These are phyloP conservation scores for Lepus americanus DNA, from an alignment of 2,113 vertebrate genomes.

Conservation along the genomic window DNA sequence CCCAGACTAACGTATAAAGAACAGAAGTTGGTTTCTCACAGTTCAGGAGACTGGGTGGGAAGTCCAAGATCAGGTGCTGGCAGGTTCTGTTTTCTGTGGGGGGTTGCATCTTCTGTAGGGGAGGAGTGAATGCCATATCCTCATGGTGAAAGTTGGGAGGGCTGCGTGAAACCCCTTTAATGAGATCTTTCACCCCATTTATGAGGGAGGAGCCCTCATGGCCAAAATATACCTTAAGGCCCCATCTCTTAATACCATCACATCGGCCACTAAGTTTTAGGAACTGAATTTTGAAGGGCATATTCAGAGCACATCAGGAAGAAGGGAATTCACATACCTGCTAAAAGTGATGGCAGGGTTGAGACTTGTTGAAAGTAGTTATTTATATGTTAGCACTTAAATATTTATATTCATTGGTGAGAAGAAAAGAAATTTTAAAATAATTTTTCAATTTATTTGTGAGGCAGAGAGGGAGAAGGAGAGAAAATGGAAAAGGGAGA, in stretches of 20 bases:
- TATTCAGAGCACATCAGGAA: not conserved
- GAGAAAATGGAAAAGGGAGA: too few relatives aligned
- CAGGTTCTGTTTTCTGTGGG: not conserved
- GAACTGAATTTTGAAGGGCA: not conserved
- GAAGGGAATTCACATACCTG: not conserved
- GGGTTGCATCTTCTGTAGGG: not conserved
- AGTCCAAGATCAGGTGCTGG: not conserved
- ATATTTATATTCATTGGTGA: conserved; percentile 38
- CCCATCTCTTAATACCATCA: not conserved
- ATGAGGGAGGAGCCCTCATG: not conserved
- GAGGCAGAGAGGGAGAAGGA: too few relatives aligned
- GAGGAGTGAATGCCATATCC: not conserved
- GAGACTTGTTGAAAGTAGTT: conserved; percentile 4
- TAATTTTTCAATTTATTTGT: too few relatives aligned
- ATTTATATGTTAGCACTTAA: not conserved
- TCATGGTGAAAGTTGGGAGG: not conserved
- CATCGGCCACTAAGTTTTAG: too few relatives aligned
- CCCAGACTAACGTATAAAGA: not conserved
- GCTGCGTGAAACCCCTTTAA: not conserved
- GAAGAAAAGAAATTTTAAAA: not conserved
- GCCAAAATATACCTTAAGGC: not conserved
- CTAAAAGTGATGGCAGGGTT: not conserved
- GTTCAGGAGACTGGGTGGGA: not conserved
- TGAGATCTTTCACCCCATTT: not conserved
- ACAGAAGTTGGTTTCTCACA: not conserved